Evolutionary conservation across 2,888 invertebrate species (phyloP).

Genomic region (Carpatolechia fugitivella): DNA sequence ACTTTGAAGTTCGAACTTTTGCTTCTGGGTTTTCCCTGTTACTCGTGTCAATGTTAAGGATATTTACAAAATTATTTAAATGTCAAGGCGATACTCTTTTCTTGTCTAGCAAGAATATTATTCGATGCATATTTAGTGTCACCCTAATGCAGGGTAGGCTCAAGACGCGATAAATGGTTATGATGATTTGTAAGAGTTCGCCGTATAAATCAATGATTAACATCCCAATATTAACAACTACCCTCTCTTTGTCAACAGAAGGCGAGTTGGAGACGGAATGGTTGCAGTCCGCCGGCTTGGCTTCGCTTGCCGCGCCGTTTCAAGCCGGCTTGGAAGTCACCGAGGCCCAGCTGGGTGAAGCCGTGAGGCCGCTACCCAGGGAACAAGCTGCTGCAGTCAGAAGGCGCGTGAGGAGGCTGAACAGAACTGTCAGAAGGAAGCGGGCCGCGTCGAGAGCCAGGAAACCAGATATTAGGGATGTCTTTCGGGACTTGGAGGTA

Average conservation of each 20-base stretch:
- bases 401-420: constrained; percentile 85
- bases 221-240: background rate
- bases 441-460: constrained; percentile 78
- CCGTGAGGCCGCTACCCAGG: constrained; percentile 80
- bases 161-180: no score
- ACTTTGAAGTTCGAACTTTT: no score
- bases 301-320: constrained; percentile 84
- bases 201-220: no score
- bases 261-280: constrained; percentile 89
- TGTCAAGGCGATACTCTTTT: no score
- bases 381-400: constrained; percentile 89
- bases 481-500: constrained; percentile 90
- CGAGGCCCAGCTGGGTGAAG: constrained; percentile 82
- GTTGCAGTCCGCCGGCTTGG: constrained; percentile 85
- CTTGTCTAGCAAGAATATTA: no score
- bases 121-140: no score
- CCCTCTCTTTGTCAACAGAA: constrained; percentile 64
- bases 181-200: no score
- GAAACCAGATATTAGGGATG: constrained; percentile 90
- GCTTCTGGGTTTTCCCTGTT: no score
- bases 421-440: constrained; percentile 84
- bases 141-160: no score
- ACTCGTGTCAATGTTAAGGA: no score
- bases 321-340: constrained; percentile 83
- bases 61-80: no score